Evolutionary conservation across 1,140 invertebrate species (phyloP).

Genomic region (Magallana ariakensis): DNA sequence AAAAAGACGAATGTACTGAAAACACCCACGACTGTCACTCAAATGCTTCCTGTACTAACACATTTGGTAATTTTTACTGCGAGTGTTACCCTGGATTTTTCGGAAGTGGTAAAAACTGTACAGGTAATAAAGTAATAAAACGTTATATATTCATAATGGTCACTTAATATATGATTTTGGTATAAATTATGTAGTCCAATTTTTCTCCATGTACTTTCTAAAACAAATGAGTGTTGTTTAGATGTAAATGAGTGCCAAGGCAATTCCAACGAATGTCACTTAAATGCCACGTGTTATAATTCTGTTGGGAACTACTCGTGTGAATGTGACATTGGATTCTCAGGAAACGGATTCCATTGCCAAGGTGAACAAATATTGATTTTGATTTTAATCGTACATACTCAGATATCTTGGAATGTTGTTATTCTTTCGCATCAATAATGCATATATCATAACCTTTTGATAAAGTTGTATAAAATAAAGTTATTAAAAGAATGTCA

Average conservation of each 20-base stretch:
- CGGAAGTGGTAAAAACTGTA: background rate
- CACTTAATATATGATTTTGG: no score
- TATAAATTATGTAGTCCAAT: no score
- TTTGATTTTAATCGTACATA: background rate
- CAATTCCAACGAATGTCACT: background rate
- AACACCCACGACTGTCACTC: background rate
- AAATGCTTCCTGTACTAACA: background rate
- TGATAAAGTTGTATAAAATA: no score
- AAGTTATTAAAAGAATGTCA: no score
- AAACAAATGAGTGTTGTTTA: background rate
- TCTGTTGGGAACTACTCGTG: background rate
- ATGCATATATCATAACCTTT: no score
- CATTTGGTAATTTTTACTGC: background rate
- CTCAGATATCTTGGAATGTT: background rate
- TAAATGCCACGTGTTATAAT: conserved; percentile 3
- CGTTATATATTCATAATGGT: no score
- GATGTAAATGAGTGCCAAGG: background rate
- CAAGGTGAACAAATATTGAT: background rate
- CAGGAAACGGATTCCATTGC: background rate
- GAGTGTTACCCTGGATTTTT: background rate
- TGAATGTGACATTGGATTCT: background rate
- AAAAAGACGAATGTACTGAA: background rate
- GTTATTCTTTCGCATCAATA: background rate
- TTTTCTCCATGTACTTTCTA: no score
- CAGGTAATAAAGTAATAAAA: background rate